phyloP scores from a whole-genome alignment of 2,113 vertebrate species.

The Cyprinus carpio region DNA sequence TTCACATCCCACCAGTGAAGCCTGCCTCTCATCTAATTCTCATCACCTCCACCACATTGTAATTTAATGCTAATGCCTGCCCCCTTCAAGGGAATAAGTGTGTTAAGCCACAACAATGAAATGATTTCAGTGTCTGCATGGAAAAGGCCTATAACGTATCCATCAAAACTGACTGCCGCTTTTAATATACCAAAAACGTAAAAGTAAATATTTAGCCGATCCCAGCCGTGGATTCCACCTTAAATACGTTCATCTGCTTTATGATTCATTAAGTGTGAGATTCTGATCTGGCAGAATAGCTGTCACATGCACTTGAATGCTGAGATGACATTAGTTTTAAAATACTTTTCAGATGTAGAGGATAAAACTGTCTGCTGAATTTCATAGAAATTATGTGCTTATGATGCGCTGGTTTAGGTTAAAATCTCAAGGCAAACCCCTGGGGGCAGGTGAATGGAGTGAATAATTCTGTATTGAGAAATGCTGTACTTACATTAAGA shows the following conservation, averaged over 20 bases:
- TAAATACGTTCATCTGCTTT: background rate
- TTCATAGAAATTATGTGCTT: background rate
- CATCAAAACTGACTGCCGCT: background rate
- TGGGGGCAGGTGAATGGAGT: background rate
- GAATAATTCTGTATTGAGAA: background rate
- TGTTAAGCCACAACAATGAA: conserved; percentile 3
- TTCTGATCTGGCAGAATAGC: conserved; percentile 18
- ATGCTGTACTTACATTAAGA: too few relatives aligned
- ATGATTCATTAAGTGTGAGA: conserved; percentile 7
- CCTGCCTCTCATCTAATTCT: conserved; percentile 39
- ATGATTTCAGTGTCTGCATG: background rate
- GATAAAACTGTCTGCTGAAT: background rate
- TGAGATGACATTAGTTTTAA: background rate
- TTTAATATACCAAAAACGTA: background rate
- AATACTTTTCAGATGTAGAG: background rate
- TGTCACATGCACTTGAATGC: background rate
- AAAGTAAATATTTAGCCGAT: background rate
- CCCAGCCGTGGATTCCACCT: background rate
- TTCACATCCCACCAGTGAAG: conserved; percentile 24
- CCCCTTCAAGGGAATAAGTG: conserved; percentile 5
- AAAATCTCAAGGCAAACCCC: background rate
- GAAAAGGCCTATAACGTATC: background rate
- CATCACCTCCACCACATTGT: conserved; percentile 41
- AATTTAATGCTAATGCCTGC: conserved; percentile 47
- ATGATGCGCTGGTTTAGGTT: background rate